Evolutionary conservation across 2,888 invertebrate genomes (phyloP), one percentile per base, ranked within the genome.

Genomic region (Nomada fabriciana): DNA sequence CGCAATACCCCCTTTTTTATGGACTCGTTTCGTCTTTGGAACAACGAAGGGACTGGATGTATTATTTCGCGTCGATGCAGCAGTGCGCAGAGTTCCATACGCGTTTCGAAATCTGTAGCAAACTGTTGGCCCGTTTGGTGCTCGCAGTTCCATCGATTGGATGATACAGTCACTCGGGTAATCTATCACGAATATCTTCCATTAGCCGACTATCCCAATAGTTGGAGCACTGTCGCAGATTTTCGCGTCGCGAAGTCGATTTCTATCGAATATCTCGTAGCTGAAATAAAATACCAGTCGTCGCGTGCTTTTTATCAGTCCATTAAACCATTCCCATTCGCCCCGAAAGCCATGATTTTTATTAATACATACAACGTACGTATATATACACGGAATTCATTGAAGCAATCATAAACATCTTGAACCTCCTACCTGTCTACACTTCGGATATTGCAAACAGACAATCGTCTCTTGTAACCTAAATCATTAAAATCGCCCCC

Each of bases 141-240:
- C 23, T 29, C 18, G 25, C 64, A 25, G 50, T 64, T 64, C 11
- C 25, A 64, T 50, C 64, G 64, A 64, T 64, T 64, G 52, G 50
- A 13, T 47, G 63, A 52, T 64, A 64, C 25, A 25, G 64, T 50
- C 13, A 29, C 20, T 13, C 25, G 25, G 18, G 50, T 52, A 64
- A 64, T 64, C 64, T 64, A 50, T 64, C 64, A 52, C 50, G 64
- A 50, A 64, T 63, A 63, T 63, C 63, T 63, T 63, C 63, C 50
- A 64, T 50, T 50, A 50, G 64, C 9, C n/a, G 63, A 9, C 63
- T 64, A 25, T 64, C 20, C 23, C 63, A 64, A 64, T 50, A 64
- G 47, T 50, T 47, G 63, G 25, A 20, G 9, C 43, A 18, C 47
- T 64, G 47, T 50, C 63, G 63, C 63, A 9, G 50, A 23, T 15